Evolutionary conservation across 2,888 invertebrate genomes (phyloP), one percentile per base, ranked within the genome.

Genomic region (Lasius platythorax): DNA sequence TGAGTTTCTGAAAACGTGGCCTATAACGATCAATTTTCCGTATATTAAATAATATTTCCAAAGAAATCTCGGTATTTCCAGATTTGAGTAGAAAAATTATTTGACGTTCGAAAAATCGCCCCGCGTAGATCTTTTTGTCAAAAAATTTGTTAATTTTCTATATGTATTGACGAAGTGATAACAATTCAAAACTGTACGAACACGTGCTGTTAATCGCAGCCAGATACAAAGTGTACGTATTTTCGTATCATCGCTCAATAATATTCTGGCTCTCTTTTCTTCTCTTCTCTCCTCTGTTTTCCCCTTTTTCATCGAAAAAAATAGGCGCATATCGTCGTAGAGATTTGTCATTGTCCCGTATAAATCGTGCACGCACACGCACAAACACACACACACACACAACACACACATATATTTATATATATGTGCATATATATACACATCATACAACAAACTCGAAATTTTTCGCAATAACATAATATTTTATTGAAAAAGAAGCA

Each of bases 381-480:
- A 72, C 75, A 78, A 66, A 33, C 43, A 73, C 40, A 15, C 18
- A 58, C 12, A 43, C 28, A 66, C 43, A 50, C 50, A 53, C 2
- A 8, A 12, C 3, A 12, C 12, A 33, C 9, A 30, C 33, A 78
- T 15, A 43, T 23, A 46, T 2, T 18, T 23, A 68, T 23, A 43
- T 12, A 12, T 3, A 15, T n/a, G 9, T n/a, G 30, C 84, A 56
- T 37, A 33, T 40, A 23, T 53, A 76, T 63, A 53, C 8, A 18
- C 46, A 53, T 53, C 9, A 50, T 2, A 2, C 18, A n/a, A n/a
- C n/a, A 46, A 46, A 53, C 8, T 8, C 50, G 50, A 50, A 18
- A 50, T 73, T 82, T 82, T 58, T 67, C 40, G 53, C 67, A 76
- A 63, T 53, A 76, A 50, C 28, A 67, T 46, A 30, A 56, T 78